Conservation (phyloP, 1,140 invertebrate species). For the Bombus waltoni region DNA sequence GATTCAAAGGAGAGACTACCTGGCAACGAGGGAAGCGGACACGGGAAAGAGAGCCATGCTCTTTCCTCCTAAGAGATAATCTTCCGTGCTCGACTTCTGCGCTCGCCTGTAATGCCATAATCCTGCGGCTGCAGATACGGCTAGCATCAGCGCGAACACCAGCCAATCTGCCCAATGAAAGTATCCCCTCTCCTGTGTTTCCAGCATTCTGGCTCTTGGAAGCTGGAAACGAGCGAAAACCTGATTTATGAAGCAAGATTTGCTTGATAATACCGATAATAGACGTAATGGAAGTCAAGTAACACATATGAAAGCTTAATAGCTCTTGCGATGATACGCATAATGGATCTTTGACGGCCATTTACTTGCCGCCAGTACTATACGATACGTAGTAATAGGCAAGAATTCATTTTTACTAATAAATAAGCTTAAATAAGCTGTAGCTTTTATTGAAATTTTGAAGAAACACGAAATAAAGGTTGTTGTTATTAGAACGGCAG, state of each 20-base stretch:
- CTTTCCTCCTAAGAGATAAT: constrained; percentile 89
- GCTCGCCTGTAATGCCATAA: constrained; percentile 79
- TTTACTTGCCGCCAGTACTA: neutral
- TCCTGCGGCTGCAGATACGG: constrained; percentile 81
- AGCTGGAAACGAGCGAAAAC: constrained; percentile 33
- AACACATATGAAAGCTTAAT: constrained; percentile 47
- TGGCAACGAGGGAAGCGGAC: constrained; percentile 91
- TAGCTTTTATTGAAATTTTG: neutral
- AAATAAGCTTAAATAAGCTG: neutral
- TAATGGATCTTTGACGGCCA: constrained; percentile 25
- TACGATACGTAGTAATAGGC: neutral
- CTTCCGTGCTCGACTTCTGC: constrained; percentile 80
- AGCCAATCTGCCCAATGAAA: constrained; percentile 84
- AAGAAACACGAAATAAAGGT: neutral
- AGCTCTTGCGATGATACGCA: constrained; percentile 19
- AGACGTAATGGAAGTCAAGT: constrained; percentile 44
- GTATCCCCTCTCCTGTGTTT: constrained; percentile 61
- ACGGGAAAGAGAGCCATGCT: constrained; percentile 90
- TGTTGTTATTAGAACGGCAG: neutral
- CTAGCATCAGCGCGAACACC: constrained; percentile 84
- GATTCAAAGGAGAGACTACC: constrained; percentile 81
- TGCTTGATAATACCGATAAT: constrained; percentile 48
- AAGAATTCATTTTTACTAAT: neutral
- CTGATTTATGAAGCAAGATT: constrained; percentile 49
- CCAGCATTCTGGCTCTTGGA: constrained; percentile 41